Conservation (phyloP, 2,113 vertebrate species). For the Pituophis catenifer region DNA sequence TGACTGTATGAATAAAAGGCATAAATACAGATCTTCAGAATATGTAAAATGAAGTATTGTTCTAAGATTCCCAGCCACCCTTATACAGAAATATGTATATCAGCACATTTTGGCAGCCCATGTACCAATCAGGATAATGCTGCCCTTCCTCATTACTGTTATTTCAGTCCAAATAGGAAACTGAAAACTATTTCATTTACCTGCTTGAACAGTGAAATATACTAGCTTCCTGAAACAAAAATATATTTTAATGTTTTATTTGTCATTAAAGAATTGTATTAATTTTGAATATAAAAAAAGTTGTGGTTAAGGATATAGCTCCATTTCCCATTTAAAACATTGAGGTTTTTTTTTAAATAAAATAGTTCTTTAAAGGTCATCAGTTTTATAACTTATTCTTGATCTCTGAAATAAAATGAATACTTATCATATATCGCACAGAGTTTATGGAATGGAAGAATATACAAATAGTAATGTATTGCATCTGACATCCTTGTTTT, state of each 20-base stretch:
- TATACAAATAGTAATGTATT: not conserved
- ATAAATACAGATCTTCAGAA: not conserved
- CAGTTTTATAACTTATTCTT: slow-evolving; percentile 9
- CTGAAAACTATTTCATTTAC: not conserved
- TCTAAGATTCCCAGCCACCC: not conserved
- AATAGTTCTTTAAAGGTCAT: slow-evolving; percentile 28
- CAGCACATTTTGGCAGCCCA: not conserved
- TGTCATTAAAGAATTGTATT: not conserved
- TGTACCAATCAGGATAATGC: not conserved
- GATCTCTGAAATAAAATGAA: slow-evolving; percentile 10
- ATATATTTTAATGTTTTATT: slow-evolving; percentile 39
- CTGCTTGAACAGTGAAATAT: not conserved
- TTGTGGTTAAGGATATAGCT: slow-evolving; percentile 29
- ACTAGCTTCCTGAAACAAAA: not conserved
- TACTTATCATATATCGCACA: not conserved
- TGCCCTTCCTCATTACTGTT: not conserved
- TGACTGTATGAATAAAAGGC: not conserved
- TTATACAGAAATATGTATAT: not conserved
- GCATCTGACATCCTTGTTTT: slow-evolving; percentile 12
- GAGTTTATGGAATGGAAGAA: not conserved
- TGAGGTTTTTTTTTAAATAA: not conserved
- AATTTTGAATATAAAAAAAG: slow-evolving; percentile 21
- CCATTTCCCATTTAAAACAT: slow-evolving; percentile 25
- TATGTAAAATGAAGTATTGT: not conserved
- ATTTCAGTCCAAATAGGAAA: not conserved